Percentiles rank a stretch among this genome's conserved stretches.
These are phyloP conservation scores for Athene noctua DNA, from an alignment of 2,113 vertebrate genomes.

Conservation along the genomic window DNA sequence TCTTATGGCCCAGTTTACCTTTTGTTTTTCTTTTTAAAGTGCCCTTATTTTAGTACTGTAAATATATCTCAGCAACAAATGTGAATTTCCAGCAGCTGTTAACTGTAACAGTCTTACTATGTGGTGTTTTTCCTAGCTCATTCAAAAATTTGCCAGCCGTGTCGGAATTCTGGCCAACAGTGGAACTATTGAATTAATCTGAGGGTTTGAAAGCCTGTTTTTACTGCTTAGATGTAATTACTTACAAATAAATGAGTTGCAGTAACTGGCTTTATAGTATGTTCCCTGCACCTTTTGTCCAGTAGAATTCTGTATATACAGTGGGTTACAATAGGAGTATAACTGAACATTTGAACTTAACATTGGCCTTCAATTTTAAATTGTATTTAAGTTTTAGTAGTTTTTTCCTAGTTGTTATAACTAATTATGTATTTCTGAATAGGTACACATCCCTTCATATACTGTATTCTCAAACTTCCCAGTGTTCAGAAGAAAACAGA, in stretches of 20 bases:
- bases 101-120: background rate
- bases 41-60: background rate
- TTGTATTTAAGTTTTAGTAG: background rate
- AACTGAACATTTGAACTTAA: background rate
- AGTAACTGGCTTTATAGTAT: background rate
- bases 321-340: background rate
- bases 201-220: background rate
- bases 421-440: background rate
- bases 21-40: background rate
- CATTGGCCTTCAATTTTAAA: background rate
- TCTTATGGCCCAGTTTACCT: background rate
- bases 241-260: background rate
- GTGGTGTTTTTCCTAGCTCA: background rate
- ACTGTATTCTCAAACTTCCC: slow-evolving; percentile 96
- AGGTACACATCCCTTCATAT: slow-evolving; percentile 91
- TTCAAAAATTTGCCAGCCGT: background rate
- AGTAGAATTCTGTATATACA: background rate
- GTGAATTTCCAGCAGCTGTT: background rate
- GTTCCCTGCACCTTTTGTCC: background rate
- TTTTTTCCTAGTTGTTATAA: background rate
- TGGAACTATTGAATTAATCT: background rate
- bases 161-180: background rate
- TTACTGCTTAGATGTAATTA: background rate
- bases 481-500: slow-evolving; percentile 74
- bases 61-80: background rate